These are phyloP conservation scores for Cremastinae sp. DNA, from an alignment of 2,888 invertebrate genomes.

Conservation along the genomic window DNA sequence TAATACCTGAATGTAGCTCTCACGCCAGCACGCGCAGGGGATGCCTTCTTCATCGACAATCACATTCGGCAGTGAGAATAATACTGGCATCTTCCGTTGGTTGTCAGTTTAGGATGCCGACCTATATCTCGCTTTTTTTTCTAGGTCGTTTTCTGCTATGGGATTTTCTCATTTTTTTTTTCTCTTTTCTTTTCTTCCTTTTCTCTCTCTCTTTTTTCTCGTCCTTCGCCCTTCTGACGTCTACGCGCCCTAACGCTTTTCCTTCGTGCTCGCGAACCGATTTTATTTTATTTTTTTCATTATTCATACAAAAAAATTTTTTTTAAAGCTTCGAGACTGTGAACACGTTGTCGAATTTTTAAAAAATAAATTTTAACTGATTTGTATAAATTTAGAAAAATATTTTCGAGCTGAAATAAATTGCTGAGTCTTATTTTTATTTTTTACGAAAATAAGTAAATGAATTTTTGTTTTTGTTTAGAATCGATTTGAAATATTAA, in stretches of 20 bases:
- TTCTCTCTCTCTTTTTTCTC: conserved; percentile 10
- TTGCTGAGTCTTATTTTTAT: neutral
- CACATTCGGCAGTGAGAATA: conserved; percentile 80
- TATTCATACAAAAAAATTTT: neutral
- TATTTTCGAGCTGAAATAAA: too few relatives aligned
- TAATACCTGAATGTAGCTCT: conserved; percentile 83
- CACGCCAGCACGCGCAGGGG: conserved; percentile 79
- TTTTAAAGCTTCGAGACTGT: neutral
- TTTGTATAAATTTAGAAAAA: too few relatives aligned
- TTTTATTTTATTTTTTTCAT: conserved; percentile 14
- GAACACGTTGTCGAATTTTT: conserved; percentile 21
- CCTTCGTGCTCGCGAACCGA: conserved; percentile 39
- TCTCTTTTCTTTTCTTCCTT: conserved; percentile 39
- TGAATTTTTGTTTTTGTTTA: too few relatives aligned
- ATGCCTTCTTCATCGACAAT: conserved; percentile 80
- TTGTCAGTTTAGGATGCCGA: conserved; percentile 80
- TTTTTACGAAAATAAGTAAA: too few relatives aligned
- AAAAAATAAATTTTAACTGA: too few relatives aligned
- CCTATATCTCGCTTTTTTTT: conserved; percentile 75
- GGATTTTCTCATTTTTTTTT: conserved; percentile 71
- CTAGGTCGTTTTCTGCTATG: conserved; percentile 80
- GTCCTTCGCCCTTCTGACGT: conserved; percentile 46
- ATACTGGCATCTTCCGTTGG: conserved; percentile 80
- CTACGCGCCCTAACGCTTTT: conserved; percentile 60
- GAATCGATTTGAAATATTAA: too few relatives aligned